phyloP scores from a whole-genome alignment of 2,888 invertebrate species.

The Andrena fulva region DNA sequence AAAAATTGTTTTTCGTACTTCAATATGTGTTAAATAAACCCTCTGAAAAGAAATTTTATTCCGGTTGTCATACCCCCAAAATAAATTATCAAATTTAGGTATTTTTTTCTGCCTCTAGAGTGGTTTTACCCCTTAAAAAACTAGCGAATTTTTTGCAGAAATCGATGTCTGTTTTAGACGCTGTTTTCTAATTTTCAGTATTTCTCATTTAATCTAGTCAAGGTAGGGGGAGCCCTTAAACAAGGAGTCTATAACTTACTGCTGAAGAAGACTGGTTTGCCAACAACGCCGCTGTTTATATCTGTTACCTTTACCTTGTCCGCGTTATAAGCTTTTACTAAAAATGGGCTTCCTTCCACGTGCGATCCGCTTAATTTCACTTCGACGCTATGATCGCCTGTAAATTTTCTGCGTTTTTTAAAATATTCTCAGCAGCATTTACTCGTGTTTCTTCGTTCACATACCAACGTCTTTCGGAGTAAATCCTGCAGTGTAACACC shows the following conservation, averaged over 20 bases:
- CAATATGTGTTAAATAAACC: too few species aligned
- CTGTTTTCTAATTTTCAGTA: too few species aligned
- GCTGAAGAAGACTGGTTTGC: slow-evolving; percentile 96
- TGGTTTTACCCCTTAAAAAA: too few species aligned
- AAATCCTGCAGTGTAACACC: slow-evolving; percentile 94
- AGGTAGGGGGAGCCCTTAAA: not conserved
- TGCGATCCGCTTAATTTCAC: slow-evolving; percentile 90
- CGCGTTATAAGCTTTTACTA: slow-evolving; percentile 98
- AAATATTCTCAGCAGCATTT: not conserved
- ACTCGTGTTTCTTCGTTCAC: slow-evolving; percentile 67
- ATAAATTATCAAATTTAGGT: too few species aligned
- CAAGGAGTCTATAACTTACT: slow-evolving; percentile 87
- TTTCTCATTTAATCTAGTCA: too few species aligned
- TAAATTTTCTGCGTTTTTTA: slow-evolving; percentile 22
- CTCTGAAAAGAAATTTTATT: too few species aligned
- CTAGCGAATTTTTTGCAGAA: too few species aligned
- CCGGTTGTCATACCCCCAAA: too few species aligned
- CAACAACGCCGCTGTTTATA: slow-evolving; percentile 95
- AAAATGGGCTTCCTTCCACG: slow-evolving; percentile 97
- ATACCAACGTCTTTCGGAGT: slow-evolving; percentile 94
- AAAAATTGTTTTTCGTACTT: too few species aligned
- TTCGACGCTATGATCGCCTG: slow-evolving; percentile 95
- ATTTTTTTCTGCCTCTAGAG: too few species aligned
- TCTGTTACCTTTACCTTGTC: slow-evolving; percentile 97
- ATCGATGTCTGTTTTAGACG: too few species aligned